Percentiles rank a stretch among this genome's conserved stretches.
phyloP scores from a whole-genome alignment of 1,140 invertebrate species.

The Ips nitidus region DNA sequence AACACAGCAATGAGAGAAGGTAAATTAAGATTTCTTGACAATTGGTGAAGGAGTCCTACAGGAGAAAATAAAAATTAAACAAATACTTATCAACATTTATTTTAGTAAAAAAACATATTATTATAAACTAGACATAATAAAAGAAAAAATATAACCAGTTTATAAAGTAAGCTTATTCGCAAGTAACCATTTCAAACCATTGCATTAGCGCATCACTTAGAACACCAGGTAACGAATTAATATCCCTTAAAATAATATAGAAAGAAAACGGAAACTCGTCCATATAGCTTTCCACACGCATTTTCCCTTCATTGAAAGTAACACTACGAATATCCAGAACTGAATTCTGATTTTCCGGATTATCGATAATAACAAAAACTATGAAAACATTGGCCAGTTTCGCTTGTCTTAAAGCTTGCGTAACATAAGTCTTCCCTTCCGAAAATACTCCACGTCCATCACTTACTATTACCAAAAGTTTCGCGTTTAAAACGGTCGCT shows the following conservation, averaged over 20 bases:
- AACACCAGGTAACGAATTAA: slow-evolving; percentile 82
- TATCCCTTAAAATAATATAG: slow-evolving; percentile 91
- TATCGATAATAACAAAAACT: slow-evolving; percentile 95
- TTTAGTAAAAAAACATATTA: too few relatives aligned
- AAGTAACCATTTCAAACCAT: slow-evolving; percentile 92
- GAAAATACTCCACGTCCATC: slow-evolving; percentile 92
- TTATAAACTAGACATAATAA: too few relatives aligned
- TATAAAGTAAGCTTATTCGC: background rate
- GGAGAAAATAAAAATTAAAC: too few relatives aligned
- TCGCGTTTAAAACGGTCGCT: slow-evolving; percentile 61
- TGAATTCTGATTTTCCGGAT: slow-evolving; percentile 87
- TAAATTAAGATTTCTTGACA: too few relatives aligned
- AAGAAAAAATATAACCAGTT: too few relatives aligned
- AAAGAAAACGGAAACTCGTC: slow-evolving; percentile 98
- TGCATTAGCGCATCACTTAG: slow-evolving; percentile 94
- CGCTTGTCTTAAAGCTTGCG: slow-evolving; percentile 77
- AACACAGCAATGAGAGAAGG: too few relatives aligned
- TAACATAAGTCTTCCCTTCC: slow-evolving; percentile 80
- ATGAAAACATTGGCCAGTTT: slow-evolving; percentile 83
- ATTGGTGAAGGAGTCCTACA: too few relatives aligned
- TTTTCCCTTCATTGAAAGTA: slow-evolving; percentile 67
- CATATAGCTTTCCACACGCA: slow-evolving; percentile 76
- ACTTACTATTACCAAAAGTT: slow-evolving; percentile 89
- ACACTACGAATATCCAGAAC: slow-evolving; percentile 88
- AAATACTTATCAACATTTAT: too few relatives aligned